Evolutionary conservation across 2,888 invertebrate genomes (phyloP), one percentile per base, ranked within the genome.

Genomic region (Shargacucullia verbasci): DNA sequence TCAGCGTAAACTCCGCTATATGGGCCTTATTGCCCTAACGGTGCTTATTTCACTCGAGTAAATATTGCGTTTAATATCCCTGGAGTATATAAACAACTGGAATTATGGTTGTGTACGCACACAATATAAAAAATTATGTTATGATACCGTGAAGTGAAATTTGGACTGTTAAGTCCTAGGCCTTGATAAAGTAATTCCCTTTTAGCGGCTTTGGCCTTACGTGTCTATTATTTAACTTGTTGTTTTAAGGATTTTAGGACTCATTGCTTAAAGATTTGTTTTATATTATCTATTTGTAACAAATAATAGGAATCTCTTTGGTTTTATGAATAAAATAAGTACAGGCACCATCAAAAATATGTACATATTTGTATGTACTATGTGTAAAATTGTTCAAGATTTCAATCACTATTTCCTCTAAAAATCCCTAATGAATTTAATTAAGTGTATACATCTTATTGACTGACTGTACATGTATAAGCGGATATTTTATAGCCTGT

Each of bases 1-100:
- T 29, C 20, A 44, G 9, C 15, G 33, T 14, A 29, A 29, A 8
- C 37, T n/a, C 35, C 31, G 38, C n/a, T 12, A 37, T 14, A 56
- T 29, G 12, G 10, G 12, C 13, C 14, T 52, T 40, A 62, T 40
- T 31, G 20, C 14, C 39, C 4, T 14, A 14, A 57, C n/a, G 34
- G 9, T 37, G 15, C 45, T 55, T 56, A 47, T 59, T 59, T 46
- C 38, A 34, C n/a, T 29, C 12, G 35, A 50, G 47, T 45, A 52
- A 71, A 59, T 57, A 70, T 64, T 43, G 64, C 49, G 44, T 55
- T 57, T 57, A 64, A 71, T 55, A 52, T 46, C 40, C 20, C 46
- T 43, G 37, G 40, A 48, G 43, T 29, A 13, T 46, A 53, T 62
- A 47, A 62, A 67, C 45, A 58, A 45, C 27, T 13, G 13, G 47